These are phyloP conservation scores for Pangasius larnaudii DNA, from an alignment of 2,797 vertebrate genomes.

Conservation along the genomic window DNA sequence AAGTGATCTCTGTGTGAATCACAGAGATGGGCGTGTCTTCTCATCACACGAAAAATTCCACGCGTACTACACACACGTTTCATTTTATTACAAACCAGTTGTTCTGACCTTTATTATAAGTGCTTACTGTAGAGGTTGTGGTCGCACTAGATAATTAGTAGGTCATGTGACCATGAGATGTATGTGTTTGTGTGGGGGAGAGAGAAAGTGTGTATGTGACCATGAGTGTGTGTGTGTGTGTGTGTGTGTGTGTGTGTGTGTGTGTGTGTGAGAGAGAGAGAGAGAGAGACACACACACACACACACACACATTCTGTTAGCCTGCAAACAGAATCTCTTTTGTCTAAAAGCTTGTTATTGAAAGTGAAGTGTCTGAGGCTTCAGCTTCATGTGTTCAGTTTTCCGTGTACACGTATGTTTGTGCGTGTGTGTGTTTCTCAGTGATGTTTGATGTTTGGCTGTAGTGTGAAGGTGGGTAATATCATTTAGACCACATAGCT, in stretches of 20 bases:
- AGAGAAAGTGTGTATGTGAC: background rate
- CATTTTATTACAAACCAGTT: background rate
- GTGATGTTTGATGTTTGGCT: background rate
- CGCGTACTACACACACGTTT: background rate
- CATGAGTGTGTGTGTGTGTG: too few species aligned
- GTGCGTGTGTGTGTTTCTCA: background rate
- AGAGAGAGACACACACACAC: background rate
- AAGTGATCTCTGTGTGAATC: background rate
- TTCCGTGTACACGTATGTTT: background rate
- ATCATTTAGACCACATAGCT: background rate
- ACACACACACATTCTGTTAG: conserved; percentile 47
- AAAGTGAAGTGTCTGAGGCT: conserved; percentile 72
- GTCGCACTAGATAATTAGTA: background rate
- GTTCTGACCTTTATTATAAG: background rate
- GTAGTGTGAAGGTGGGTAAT: background rate
- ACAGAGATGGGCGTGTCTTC: background rate
- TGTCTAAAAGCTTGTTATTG: conserved; percentile 77
- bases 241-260: background rate
- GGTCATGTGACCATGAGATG: conserved; percentile 3
- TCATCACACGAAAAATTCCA: background rate
- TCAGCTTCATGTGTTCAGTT: conserved; percentile 46
- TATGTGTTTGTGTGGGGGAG: conserved; percentile 48
- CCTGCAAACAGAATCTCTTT: conserved; percentile 74
- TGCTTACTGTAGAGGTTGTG: too few species aligned
- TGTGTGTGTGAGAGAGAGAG: background rate